Evolutionary conservation across 2,888 invertebrate species (phyloP).

Genomic region (Spialia ferax): DNA sequence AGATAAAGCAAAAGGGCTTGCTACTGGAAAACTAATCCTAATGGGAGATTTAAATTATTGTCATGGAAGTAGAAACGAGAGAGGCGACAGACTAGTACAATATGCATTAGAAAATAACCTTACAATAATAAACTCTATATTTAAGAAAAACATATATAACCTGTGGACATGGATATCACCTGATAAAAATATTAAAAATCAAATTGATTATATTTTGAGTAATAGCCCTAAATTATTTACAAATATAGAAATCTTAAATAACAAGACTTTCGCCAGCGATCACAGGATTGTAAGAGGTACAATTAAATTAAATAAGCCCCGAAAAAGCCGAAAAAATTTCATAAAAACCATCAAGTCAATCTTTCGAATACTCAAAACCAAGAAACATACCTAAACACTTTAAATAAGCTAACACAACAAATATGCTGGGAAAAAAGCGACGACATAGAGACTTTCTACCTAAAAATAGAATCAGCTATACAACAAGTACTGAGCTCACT

Average conservation of each 20-base stretch:
- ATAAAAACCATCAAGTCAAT: too few relatives aligned
- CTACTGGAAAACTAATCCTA: not conserved
- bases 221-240: not conserved
- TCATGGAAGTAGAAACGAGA: not conserved
- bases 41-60: conserved; percentile 11
- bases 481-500: too few relatives aligned
- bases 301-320: too few relatives aligned
- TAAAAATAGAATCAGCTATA: too few relatives aligned
- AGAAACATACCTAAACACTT: too few relatives aligned
- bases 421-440: too few relatives aligned
- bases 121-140: conserved; percentile 6
- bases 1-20: not conserved
- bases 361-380: too few relatives aligned
- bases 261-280: too few relatives aligned
- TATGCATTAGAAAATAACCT: conserved; percentile 2
- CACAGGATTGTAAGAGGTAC: too few relatives aligned
- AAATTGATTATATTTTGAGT: conserved; percentile 18
- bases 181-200: not conserved
- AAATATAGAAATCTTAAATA: not conserved
- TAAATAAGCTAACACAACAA: too few relatives aligned
- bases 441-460: too few relatives aligned
- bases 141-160: not conserved
- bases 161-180: conserved; percentile 9
- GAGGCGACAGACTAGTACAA: conserved; percentile 9
- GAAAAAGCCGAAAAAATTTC: too few relatives aligned